Base-by-base conservation (phyloP, 1,140 invertebrate species). In the Drosophila lacertosa region DNA sequence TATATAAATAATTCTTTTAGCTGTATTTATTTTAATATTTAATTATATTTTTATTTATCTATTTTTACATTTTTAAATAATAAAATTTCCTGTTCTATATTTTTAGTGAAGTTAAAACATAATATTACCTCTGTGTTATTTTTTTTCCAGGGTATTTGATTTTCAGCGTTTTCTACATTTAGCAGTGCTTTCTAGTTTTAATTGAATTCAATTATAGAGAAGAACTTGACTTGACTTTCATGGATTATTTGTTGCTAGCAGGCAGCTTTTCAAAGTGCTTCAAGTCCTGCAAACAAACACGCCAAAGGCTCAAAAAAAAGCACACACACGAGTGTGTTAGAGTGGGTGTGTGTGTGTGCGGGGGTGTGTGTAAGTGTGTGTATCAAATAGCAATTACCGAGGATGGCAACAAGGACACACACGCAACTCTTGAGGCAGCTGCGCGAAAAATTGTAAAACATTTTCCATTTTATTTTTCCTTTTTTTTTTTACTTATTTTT, bases 381-480 rank as follows among this genome's bases (percentile, higher is more conserved):
- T 64, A 70, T 74, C 67, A 66, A 74, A 71, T 66, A 55, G 48
- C 67, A 74, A 71, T 71, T 74, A 71, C 55, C 39, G 32, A 72
- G 47, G 15, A 32, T 54, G 18, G 16, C 59, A 40, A 13, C 58
- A 32, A 10, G 37, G 13, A 24, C 32, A 48, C 33, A 13, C 3
- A 11, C n/a, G 11, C 10, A 37, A 20, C 24, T 66, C 24, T 26
- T 58, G 15, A 35, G 55, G 37, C 45, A 59, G 32, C 18, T 42
- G 47, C 29, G 26, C 33, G 42, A 16, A 13, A 64, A 63, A 69
- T 65, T 57, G 40, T 13, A 15, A 16, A 39, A 42, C 45, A 50
- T 51, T 18, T 32, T 13, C n/a, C n/a, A n/a, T n/a, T 32, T 9
- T 37, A 5, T 2, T 24, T 15, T 35, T 29, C 15, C 10, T 26